Conservation (phyloP, 1,140 invertebrate genomes). For the Zaprionus vittiger region DNA sequence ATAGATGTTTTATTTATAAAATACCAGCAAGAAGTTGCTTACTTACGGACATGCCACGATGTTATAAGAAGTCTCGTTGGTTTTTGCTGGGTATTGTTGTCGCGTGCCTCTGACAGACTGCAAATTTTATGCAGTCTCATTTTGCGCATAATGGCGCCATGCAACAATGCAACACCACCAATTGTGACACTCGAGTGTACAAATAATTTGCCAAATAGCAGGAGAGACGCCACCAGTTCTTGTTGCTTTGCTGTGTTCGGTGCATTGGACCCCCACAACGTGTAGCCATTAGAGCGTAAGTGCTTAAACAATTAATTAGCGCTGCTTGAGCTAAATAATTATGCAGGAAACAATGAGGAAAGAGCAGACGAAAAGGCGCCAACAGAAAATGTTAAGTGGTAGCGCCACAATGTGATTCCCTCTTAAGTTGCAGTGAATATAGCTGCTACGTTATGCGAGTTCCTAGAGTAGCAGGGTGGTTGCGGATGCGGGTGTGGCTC, state of each 20-base stretch:
- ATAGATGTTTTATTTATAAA: too few relatives aligned
- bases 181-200: constrained; percentile 74
- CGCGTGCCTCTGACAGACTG: constrained; percentile 35
- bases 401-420: constrained; percentile 41
- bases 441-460: too few relatives aligned
- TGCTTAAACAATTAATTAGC: constrained; percentile 79
- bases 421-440: constrained; percentile 27
- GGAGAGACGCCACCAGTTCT: not conserved
- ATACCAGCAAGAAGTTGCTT: too few relatives aligned
- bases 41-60: too few relatives aligned
- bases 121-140: constrained; percentile 73
- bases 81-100: constrained; percentile 32
- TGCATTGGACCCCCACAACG: constrained; percentile 46
- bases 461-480: not conserved
- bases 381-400: constrained; percentile 50
- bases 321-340: constrained; percentile 53
- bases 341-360: constrained; percentile 48
- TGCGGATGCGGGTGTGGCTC: constrained; percentile 9
- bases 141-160: constrained; percentile 41
- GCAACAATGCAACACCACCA: constrained; percentile 25
- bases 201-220: constrained; percentile 59
- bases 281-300: constrained; percentile 65
- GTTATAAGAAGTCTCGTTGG: not conserved
- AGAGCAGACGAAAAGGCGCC: constrained; percentile 49
- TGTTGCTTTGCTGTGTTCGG: constrained; percentile 44